Base-by-base conservation (phyloP, 2,888 invertebrate genomes). In the Lasius platythorax region DNA sequence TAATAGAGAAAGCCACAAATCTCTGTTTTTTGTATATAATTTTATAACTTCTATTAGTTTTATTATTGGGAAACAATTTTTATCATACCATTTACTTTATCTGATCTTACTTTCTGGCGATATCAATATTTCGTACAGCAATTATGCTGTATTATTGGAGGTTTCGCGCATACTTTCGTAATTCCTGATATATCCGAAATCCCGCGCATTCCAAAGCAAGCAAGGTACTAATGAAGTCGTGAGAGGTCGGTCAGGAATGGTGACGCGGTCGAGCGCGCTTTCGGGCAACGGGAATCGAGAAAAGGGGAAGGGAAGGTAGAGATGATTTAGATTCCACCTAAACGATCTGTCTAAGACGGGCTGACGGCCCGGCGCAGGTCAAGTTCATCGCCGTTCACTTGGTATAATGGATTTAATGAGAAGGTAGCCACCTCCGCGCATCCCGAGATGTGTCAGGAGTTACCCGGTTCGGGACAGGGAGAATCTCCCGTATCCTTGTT, bases 371-470 rank as follows among this genome's bases (percentile, higher is more conserved):
- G 61, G 72, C 53, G 78, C 82, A 84, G 78, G 81, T 84, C 86
- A 87, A 88, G 89, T 90, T 90, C 90, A 89, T 88, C 91, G 90
- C 84, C 89, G 91, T 87, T 91, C 91, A 89, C 88, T 90, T 86
- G 89, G 86, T 89, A 91, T 93, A 93, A 94, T 93, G 91, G 91
- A 93, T 93, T 92, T 94, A 94, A 94, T 93, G 92, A 93, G 91
- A 91, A 89, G 93, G 90, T 91, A 90, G 88, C 89, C 86, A 82
- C 67, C 82, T 82, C 82, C 53, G 33, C 66, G 8, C 67, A n/a
- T 53, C 58, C 67, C 40, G 30, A 53, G 50, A 58, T 23, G 61
- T 61, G 83, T 81, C 68, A 82, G 82, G 76, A 64, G 46, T 66
- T 74, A 18, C 40, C 30, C 68, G 63, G 68, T 37, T 78, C 33